Base-by-base conservation (phyloP, 2,888 invertebrate genomes). In the Diplazon laetatorius region DNA sequence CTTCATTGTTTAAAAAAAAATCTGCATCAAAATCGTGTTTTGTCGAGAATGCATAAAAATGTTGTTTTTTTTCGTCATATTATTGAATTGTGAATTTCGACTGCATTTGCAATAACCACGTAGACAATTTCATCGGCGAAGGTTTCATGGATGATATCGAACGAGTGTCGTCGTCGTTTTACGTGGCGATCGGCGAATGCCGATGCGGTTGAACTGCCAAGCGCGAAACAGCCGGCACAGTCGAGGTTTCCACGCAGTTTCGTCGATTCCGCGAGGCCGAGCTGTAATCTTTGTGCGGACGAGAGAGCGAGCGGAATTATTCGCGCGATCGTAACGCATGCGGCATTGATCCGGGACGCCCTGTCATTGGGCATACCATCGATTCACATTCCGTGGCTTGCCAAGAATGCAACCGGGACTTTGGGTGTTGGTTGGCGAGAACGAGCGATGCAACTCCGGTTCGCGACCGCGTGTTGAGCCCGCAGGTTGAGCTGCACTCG, bases 301-400 rank as follows among this genome's bases (percentile, higher is more conserved):
- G 9, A 18, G 2, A 9, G 60, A 44, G 16, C 22, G 63, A 63
- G n/a, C n/a, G n/a, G 48, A 50, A 66, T 55, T 52, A 20, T 25
- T 55, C 30, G 30, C 30, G 1, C 42, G 14, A 35, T 14, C 42
- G 52, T 50, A 50, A 25, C 50, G 62, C 16, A 14, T 10, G 48
- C 30, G 48, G 30, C 12, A 46, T 39, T 46, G 48, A 63, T 63
- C 62, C 55, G 39, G 55, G 46, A 30, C 46, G 55, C 78, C 60
- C 71, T 83, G 80, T 86, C 84, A 83, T 85, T 83, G 82, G 82
- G 82, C 84, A 82, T 85, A 82, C 81, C 82, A 82, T 80, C 84
- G 84, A 85, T 86, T 85, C 80, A 84, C 86, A 86, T 86, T 87
- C 84, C 85, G 60, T 82, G 82, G 79, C 76, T 82, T 83, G 83